These are phyloP conservation scores for Sphaerophoria taeniata DNA, from an alignment of 2,888 invertebrate species.

Conservation along the genomic window DNA sequence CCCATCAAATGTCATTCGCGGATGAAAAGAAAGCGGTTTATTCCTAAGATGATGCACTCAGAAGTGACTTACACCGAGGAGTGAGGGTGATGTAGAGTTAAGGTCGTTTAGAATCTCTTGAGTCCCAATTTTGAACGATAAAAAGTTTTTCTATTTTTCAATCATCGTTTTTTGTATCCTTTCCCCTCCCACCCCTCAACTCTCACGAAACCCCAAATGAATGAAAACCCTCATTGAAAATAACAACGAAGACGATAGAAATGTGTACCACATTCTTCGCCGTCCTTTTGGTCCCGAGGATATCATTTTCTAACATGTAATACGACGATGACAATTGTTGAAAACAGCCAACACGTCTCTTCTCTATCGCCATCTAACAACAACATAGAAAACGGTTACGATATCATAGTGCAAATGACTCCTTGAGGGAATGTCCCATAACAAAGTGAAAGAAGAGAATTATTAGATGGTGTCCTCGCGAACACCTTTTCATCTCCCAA, in stretches of 20 bases:
- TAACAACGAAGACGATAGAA: constrained; percentile 44
- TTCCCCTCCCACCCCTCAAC: neutral
- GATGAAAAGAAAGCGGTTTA: constrained; percentile 20
- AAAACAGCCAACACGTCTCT: constrained; percentile 17
- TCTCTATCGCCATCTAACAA: neutral
- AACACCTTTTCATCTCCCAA: constrained; percentile 49
- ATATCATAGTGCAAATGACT: constrained; percentile 48
- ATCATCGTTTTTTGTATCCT: constrained; percentile 15
- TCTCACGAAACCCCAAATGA: neutral
- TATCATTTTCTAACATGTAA: constrained; percentile 42
- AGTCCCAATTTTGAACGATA: constrained; percentile 17
- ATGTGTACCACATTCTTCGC: constrained; percentile 53
- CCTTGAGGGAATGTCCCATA: constrained; percentile 52
- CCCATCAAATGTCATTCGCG: constrained; percentile 50
- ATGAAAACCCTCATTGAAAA: constrained; percentile 41
- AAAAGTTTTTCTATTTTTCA: constrained; percentile 13
- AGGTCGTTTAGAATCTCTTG: neutral
- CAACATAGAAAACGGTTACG: neutral
- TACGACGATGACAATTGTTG: constrained; percentile 61
- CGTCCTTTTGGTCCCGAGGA: neutral
- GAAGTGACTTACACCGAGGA: constrained; percentile 32
- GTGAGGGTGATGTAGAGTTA: neutral
- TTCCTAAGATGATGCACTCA: constrained; percentile 20
- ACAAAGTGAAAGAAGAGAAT: constrained; percentile 50
- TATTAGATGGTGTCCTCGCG: constrained; percentile 38